phyloP scores from a whole-genome alignment of 2,888 invertebrate genomes.

The Melipona bicolor region DNA sequence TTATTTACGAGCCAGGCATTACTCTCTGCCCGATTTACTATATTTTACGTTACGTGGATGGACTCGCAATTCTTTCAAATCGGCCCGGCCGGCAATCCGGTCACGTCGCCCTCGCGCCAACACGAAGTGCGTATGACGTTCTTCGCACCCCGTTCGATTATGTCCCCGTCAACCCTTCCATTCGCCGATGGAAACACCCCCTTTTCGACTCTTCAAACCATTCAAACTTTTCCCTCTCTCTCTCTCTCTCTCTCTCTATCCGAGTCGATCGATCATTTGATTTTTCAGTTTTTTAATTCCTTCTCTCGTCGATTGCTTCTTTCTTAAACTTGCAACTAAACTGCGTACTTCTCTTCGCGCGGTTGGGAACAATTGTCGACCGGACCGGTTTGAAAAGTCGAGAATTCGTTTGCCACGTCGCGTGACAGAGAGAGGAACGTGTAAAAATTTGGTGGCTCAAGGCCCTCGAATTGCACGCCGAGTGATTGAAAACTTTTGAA shows the following conservation, averaged over 20 bases:
- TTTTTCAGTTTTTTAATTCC: background rate
- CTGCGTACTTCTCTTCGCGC: too few species aligned
- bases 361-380: too few species aligned
- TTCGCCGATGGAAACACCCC: background rate
- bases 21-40: conserved; percentile 81
- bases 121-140: conserved; percentile 54
- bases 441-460: conserved; percentile 68
- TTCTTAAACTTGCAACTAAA: too few species aligned
- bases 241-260: background rate
- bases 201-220: background rate
- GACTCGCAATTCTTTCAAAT: conserved; percentile 76
- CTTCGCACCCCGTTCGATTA: conserved; percentile 44
- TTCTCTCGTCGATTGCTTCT: too few species aligned
- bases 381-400: too few species aligned
- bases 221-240: too few species aligned
- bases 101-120: conserved; percentile 55
- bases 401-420: too few species aligned
- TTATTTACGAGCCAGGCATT: conserved; percentile 82
- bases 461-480: conserved; percentile 60
- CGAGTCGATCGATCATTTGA: background rate
- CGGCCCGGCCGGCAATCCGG: conserved; percentile 55
- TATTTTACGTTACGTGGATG: conserved; percentile 80
- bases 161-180: background rate
- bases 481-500: conserved; percentile 68
- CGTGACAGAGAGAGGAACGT: conserved; percentile 16